Evolutionary conservation across 2,113 vertebrate genomes (phyloP), one percentile per base, ranked within the genome.

Genomic region (Esox niger): DNA sequence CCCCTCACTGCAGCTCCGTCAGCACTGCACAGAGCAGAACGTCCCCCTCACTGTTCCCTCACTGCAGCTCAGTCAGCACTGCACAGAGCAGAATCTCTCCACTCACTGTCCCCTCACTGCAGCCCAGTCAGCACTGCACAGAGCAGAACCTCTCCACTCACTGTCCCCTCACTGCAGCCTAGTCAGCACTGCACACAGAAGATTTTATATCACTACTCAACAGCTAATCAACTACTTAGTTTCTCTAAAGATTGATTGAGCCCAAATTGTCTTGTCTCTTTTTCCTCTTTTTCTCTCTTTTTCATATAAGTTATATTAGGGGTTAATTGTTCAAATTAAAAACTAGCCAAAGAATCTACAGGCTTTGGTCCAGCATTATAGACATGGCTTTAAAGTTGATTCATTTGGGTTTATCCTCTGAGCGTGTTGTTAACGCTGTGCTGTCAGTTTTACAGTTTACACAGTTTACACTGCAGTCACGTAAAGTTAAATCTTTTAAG

Each of bases 381-480:
- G 31, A 61, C 6, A 35, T 30, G 15, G 3, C 29, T 15, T 59
- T 30, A 32, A 30, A 29, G 17, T 31, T 62, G 23, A 63, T 63
- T 25, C 6, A 35, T 59, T 66, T 38, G 17, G 55, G 33, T 31
- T 54, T 1, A 35, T 55, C 43, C 30, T 64, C 4, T 27, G 0
- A 49, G 27, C 59, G 8, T 21, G 20, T 57, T 26, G 10, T 57
- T 26, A 57, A 25, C 9, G 13, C 13, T 57, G 23, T 13, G 55
- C 21, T 21, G 20, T 61, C 20, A 23, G 30, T 61, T 33, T 38
- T 68, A 61, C 58, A 57, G 62, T 61, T 55, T 11, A 17, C n/a
- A 6, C 47, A 2, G 25, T 15, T 29, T 38, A 54, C 26, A 68
- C 23, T 26, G 62, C 61, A 57, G 62, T 71, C 56, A 54, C 31